phyloP scores from a whole-genome alignment of 64 coral and sea anemone genomes.

The Montipora efflorescens region DNA sequence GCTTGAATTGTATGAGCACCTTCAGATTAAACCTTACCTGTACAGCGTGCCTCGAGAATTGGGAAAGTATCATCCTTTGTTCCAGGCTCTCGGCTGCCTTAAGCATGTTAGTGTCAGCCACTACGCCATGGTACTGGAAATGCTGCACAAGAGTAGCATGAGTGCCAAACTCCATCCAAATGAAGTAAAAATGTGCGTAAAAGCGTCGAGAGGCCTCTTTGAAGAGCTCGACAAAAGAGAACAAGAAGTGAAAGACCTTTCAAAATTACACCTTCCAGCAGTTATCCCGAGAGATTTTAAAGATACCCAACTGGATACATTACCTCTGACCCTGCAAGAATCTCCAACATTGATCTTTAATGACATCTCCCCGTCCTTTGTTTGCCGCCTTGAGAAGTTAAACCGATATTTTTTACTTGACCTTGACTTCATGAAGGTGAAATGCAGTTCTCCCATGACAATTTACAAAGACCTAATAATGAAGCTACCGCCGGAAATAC shows the following conservation, averaged over 20 bases:
- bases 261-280: slow-evolving; percentile 51
- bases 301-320: too few relatives aligned
- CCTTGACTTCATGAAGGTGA: slow-evolving; percentile 7
- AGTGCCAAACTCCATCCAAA: slow-evolving; percentile 16
- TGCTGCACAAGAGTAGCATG: neutral
- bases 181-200: neutral
- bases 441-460: slow-evolving; percentile 15
- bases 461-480: slow-evolving; percentile 21
- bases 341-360: slow-evolving; percentile 56
- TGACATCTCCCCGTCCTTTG: slow-evolving; percentile 18
- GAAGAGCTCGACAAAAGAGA: slow-evolving; percentile 1
- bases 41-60: slow-evolving; percentile 60
- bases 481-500: slow-evolving; percentile 42
- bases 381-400: slow-evolving; percentile 45
- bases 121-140: slow-evolving; percentile 63
- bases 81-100: slow-evolving; percentile 34
- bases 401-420: slow-evolving; percentile 36
- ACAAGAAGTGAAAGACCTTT: neutral
- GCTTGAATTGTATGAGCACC: slow-evolving; percentile 17
- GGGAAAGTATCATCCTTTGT: slow-evolving; percentile 19
- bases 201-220: slow-evolving; percentile 71
- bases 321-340: slow-evolving; percentile 30
- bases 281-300: neutral
- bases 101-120: slow-evolving; percentile 32
- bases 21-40: slow-evolving; percentile 66